Evolutionary conservation across 1,140 invertebrate genomes (phyloP).

Genomic region (Nephotettix cincticeps): DNA sequence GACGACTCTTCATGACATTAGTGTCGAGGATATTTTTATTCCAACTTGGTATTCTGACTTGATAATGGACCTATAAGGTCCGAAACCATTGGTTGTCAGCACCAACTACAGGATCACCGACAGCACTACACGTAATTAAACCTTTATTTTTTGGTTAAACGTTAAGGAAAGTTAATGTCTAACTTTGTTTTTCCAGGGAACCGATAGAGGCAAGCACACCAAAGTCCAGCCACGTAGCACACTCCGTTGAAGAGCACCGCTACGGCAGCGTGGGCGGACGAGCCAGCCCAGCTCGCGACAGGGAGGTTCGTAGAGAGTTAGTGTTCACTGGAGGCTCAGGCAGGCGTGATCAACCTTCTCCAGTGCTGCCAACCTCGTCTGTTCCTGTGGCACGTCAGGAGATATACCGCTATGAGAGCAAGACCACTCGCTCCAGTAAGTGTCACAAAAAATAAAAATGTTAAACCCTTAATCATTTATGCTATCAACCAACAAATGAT

Average conservation of each 20-base stretch:
- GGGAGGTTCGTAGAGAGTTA: constrained; percentile 29
- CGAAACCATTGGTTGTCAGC: too few species aligned
- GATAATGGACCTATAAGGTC: too few species aligned
- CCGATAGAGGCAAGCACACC: constrained; percentile 29
- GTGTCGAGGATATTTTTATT: too few species aligned
- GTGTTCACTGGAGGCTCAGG: constrained; percentile 34
- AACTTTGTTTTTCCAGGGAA: constrained; percentile 32
- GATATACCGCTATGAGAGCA: constrained; percentile 33
- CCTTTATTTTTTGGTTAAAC: too few species aligned
- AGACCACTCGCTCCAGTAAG: constrained; percentile 33
- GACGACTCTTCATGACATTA: too few species aligned
- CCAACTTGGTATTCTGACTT: too few species aligned
- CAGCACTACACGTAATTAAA: too few species aligned
- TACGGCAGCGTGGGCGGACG: constrained; percentile 24
- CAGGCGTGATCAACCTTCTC: constrained; percentile 27
- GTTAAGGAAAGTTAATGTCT: too few species aligned
- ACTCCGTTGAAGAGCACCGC: constrained; percentile 33
- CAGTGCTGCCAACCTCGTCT: constrained; percentile 18
- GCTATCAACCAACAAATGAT: too few species aligned
- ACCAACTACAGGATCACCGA: too few species aligned
- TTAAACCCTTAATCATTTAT: too few species aligned
- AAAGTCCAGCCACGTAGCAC: constrained; percentile 34
- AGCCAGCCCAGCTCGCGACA: constrained; percentile 21
- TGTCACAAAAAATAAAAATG: not conserved
- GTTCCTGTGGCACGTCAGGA: constrained; percentile 34